Evolutionary conservation across 1,140 invertebrate species (phyloP).

Genomic region (Artemia franciscana): DNA sequence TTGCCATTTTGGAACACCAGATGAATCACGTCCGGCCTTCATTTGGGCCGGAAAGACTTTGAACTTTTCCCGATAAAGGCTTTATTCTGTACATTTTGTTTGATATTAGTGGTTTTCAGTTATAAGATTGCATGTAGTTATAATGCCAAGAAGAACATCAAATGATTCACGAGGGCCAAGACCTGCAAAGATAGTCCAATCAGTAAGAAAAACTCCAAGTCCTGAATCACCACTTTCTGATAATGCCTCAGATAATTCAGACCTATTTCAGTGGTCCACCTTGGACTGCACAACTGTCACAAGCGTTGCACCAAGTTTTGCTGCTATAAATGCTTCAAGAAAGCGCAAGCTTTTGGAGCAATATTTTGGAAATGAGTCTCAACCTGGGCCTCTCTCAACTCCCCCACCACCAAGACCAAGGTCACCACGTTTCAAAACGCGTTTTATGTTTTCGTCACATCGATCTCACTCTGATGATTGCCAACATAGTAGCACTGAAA

Average conservation of each 20-base stretch:
- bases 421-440: not conserved
- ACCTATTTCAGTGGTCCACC: slow-evolving; percentile 9
- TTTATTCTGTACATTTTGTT: not conserved
- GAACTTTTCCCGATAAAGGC: not conserved
- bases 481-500: slow-evolving; percentile 9
- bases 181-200: slow-evolving; percentile 9
- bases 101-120: not conserved
- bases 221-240: slow-evolving; percentile 8
- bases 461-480: slow-evolving; percentile 2
- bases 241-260: slow-evolving; percentile 11
- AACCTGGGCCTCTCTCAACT: not conserved
- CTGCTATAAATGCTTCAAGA: slow-evolving; percentile 6
- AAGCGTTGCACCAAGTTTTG: slow-evolving; percentile 1
- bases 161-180: not conserved
- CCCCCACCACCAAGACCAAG: not conserved
- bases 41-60: not conserved
- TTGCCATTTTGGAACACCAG: not conserved
- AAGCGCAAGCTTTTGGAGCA: slow-evolving; percentile 9
- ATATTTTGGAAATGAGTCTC: slow-evolving; percentile 1
- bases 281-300: not conserved
- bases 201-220: slow-evolving; percentile 6
- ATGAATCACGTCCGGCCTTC: not conserved
- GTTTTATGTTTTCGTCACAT: slow-evolving; percentile 5
- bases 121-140: not conserved
- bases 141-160: not conserved